phyloP scores from a whole-genome alignment of 2,888 invertebrate species.

The Mechanitis mazaeus region DNA sequence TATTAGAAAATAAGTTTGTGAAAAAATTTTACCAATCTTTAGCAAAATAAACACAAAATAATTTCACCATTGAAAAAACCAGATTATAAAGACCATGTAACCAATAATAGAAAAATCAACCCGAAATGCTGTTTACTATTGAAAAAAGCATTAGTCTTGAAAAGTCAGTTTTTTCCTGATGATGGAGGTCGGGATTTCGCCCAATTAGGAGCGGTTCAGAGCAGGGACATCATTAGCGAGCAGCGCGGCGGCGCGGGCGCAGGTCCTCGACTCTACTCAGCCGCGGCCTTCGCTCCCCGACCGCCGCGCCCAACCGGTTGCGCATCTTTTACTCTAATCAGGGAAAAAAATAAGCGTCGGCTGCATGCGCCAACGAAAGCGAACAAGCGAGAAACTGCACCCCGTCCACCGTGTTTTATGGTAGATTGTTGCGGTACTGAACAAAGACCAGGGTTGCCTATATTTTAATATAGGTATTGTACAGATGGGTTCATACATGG shows the following conservation, averaged over 20 bases:
- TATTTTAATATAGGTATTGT: neutral
- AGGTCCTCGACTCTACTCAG: constrained; percentile 31
- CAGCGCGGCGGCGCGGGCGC: constrained; percentile 39
- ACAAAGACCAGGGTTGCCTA: constrained; percentile 38
- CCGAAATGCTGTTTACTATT: too few species aligned
- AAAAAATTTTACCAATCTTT: too few species aligned
- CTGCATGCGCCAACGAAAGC: constrained; percentile 66
- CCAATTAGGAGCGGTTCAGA: constrained; percentile 70
- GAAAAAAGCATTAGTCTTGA: constrained; percentile 34
- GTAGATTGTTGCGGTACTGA: constrained; percentile 60
- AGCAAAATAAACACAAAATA: too few species aligned
- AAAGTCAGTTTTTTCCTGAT: constrained; percentile 58
- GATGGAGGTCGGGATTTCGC: constrained; percentile 53
- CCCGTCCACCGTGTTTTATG: constrained; percentile 62
- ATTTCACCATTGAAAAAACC: too few species aligned
- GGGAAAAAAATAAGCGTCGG: constrained; percentile 62
- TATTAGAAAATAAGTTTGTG: too few species aligned
- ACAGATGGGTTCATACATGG: too few species aligned
- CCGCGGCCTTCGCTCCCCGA: constrained; percentile 55
- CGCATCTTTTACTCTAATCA: constrained; percentile 74
- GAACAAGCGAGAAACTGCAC: constrained; percentile 61
- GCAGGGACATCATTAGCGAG: constrained; percentile 69
- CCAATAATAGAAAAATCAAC: too few species aligned
- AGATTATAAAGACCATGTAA: neutral
- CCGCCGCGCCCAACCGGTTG: constrained; percentile 70